Evolutionary conservation across 2,113 vertebrate species (phyloP).

Genomic region (Dromaius novaehollandiae): DNA sequence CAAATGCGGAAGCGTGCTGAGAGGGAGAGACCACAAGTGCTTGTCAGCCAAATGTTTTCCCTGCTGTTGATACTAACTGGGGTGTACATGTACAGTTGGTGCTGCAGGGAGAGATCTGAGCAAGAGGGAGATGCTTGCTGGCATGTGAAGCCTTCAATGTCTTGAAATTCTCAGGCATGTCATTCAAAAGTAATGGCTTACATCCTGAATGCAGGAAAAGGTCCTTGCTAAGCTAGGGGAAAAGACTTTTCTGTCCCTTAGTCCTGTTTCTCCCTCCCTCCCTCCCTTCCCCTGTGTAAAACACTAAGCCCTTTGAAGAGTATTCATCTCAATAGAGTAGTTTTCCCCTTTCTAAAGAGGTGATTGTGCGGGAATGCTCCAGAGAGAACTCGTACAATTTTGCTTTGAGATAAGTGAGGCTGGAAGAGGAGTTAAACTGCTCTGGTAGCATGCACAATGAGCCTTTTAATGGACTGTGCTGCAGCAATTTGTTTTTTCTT

Average conservation of each 20-base stretch:
- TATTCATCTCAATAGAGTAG: conserved; percentile 40
- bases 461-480: conserved; percentile 34
- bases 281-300: not conserved
- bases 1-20: not conserved
- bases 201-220: not conserved
- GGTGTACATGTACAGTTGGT: not conserved
- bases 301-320: conserved; percentile 59
- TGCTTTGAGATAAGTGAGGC: conserved; percentile 65
- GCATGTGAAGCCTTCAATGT: not conserved
- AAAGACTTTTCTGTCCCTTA: not conserved
- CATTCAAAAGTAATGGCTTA: not conserved
- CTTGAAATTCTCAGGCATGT: not conserved
- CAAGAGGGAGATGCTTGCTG: not conserved
- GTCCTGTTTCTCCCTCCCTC: not conserved
- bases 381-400: conserved; percentile 58
- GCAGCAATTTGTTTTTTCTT: not conserved
- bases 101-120: not conserved
- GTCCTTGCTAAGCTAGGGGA: not conserved
- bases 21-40: not conserved
- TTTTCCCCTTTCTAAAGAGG: conserved; percentile 46
- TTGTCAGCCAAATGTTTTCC: not conserved
- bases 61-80: rapidly evolving
- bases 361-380: conserved; percentile 51
- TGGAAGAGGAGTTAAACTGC: conserved; percentile 68
- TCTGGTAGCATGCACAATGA: conserved; percentile 54